Base-by-base conservation (phyloP, 2,113 vertebrate species). In the Elephantulus edwardii region DNA sequence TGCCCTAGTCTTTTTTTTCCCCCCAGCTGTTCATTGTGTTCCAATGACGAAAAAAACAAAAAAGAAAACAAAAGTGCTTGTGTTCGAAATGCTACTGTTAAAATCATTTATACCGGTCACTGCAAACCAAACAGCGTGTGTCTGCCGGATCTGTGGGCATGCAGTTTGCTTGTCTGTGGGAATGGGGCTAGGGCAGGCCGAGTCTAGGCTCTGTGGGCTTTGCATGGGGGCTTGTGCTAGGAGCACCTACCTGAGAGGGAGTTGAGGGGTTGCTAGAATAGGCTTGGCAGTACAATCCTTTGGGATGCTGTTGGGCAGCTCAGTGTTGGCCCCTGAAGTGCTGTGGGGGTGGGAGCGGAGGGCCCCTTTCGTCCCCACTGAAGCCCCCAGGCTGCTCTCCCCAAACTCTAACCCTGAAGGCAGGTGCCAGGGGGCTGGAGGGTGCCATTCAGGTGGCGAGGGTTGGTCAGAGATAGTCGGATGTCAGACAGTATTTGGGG, bases 401-500 rank as follows among this genome's bases (percentile, higher is more conserved):
- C 71, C 71, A 83, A 89, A 78, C 8, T 42, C 71, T 91, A 84
- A 86, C 91, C 93, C 92, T 91, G 86, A 80, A 88, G 90, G 90
- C 93, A 77, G 77, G 86, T 94, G 90, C 83, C 90, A 44, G 76
- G 88, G 66, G 90, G 68, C 82, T 72, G 88, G 83, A 84, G 86
- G 85, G 77, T 9, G 86, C 92, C 94, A 93, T 94, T 92, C 95
- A 92, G 90, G 80, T 68, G 77, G 8, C 75, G 20, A 56, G 42
- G 42, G 86, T 62, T 17, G 68, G 86, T 77, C 38, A 91, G 91
- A 92, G 91, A 70, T 96, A 94, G 30, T 96, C 95, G 0, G 97
- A 95, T 0, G 86, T 96, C 4, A 97, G 95, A 93, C 98, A 99
- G 97, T 99, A 99, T 78, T 99, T 99, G 97, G 97, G 98, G 97